Percentiles rank a stretch among this genome's conserved stretches.
Conservation (phyloP, 2,888 invertebrate genomes). For the Pyrochroa serraticornis region DNA sequence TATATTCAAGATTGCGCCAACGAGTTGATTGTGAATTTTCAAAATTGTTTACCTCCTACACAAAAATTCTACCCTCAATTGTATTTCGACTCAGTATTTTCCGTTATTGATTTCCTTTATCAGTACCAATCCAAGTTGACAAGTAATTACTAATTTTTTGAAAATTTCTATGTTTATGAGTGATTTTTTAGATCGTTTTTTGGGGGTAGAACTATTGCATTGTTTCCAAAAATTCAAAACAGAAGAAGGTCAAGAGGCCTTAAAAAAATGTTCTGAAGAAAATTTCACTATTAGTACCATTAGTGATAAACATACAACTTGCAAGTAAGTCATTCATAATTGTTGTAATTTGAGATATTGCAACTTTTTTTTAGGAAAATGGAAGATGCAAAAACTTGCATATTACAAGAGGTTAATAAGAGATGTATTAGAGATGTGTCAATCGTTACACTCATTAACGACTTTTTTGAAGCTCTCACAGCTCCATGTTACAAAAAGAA, state of each 20-base stretch:
- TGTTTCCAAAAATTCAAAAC: constrained; percentile 15
- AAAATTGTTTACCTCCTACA: constrained; percentile 7
- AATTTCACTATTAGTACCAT: too few species aligned
- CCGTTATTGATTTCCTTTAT: constrained; percentile 10
- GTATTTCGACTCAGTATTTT: neutral
- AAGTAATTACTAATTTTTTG: neutral
- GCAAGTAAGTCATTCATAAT: constrained; percentile 4
- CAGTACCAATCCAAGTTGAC: neutral
- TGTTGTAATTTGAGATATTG: neutral
- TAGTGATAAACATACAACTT: constrained; percentile 8
- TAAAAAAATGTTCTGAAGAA: constrained; percentile 1
- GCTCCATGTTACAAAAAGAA: constrained; percentile 12
- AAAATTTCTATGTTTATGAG: neutral
- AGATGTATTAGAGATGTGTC: constrained; percentile 10
- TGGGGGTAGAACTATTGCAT: constrained; percentile 7
- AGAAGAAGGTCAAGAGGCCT: neutral
- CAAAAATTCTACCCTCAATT: constrained; percentile 20
- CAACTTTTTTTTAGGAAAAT: constrained; percentile 5
- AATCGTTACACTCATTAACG: constrained; percentile 4
- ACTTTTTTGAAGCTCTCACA: constrained; percentile 6
- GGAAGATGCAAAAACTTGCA: neutral
- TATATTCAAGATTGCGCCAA: constrained; percentile 6
- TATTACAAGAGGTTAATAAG: constrained; percentile 6
- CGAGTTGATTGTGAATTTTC: neutral
- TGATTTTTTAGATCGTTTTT: neutral